Evolutionary conservation across 92 coral and sea anemone genomes (phyloP).

Genomic region (Porites evermanni): DNA sequence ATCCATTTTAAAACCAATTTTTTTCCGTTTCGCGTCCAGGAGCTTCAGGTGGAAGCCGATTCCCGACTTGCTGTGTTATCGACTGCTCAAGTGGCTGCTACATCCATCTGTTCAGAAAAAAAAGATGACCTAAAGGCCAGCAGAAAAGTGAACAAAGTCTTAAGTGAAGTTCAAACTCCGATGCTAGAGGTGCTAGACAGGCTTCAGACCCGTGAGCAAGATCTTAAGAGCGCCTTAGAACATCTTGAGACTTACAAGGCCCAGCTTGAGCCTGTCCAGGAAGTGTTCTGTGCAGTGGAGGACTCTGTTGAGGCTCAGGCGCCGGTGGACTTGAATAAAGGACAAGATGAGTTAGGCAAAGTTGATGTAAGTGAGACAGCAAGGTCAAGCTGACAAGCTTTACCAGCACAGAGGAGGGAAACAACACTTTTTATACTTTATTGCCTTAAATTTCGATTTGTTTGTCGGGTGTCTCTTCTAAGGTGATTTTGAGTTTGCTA

Average conservation of each 20-base stretch:
- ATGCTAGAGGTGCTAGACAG: constrained; percentile 81
- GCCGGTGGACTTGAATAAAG: constrained; percentile 78
- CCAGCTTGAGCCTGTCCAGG: constrained; percentile 88
- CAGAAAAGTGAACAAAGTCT: constrained; percentile 75
- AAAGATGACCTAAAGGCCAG: constrained; percentile 96
- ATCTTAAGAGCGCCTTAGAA: constrained; percentile 77
- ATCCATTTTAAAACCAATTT: background rate
- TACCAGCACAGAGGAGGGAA: background rate
- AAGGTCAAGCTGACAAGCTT: too few species aligned
- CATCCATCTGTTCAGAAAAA: constrained; percentile 75
- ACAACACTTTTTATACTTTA: too few species aligned
- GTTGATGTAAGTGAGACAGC: constrained; percentile 77
- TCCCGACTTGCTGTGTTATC: constrained; percentile 74
- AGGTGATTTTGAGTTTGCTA: too few species aligned
- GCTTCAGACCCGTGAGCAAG: constrained; percentile 83
- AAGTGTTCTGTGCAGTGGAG: constrained; percentile 87
- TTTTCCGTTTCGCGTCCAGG: constrained; percentile 31
- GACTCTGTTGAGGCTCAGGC: constrained; percentile 74
- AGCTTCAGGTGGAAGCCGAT: constrained; percentile 74
- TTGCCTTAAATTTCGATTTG: too few species aligned
- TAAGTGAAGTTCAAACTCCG: constrained; percentile 68
- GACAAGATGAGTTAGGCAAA: constrained; percentile 87
- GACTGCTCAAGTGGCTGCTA: constrained; percentile 80
- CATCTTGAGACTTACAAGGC: constrained; percentile 79
- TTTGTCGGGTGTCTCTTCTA: too few species aligned